These are phyloP conservation scores for Ficedula albicollis DNA, from an alignment of 2,797 vertebrate genomes.

Conservation along the genomic window DNA sequence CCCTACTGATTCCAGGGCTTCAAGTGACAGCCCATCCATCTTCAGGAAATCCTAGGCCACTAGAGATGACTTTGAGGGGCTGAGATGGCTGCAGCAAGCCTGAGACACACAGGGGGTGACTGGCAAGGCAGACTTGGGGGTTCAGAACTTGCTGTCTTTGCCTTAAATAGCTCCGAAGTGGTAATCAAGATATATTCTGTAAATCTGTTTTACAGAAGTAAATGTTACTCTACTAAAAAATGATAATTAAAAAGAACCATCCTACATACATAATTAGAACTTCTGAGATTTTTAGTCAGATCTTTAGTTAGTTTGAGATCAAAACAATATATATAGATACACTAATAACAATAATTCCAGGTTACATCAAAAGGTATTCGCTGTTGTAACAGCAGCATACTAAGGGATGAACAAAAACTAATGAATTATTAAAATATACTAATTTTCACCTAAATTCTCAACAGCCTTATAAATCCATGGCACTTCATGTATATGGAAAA, in stretches of 20 bases:
- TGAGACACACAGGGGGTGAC: neutral
- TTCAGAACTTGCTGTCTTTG: neutral
- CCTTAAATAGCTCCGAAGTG: neutral
- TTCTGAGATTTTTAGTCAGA: neutral
- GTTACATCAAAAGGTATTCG: neutral
- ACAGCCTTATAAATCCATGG: neutral
- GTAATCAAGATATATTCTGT: neutral
- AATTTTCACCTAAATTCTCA: neutral
- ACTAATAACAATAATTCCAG: neutral
- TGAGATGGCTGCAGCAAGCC: neutral
- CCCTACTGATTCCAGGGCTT: neutral
- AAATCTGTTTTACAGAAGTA: neutral
- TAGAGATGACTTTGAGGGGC: neutral
- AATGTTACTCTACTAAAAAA: neutral
- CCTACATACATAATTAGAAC: neutral
- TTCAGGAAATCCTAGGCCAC: neutral
- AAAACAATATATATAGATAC: neutral
- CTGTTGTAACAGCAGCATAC: neutral
- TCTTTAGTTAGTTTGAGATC: neutral
- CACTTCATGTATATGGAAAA: neutral
- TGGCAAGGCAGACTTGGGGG: neutral
- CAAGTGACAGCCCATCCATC: neutral
- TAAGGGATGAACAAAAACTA: neutral
- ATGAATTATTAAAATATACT: neutral
- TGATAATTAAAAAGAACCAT: neutral